Evolutionary conservation across 2,888 invertebrate genomes (phyloP), one percentile per base, ranked within the genome.

Genomic region (Lagria hirta): DNA sequence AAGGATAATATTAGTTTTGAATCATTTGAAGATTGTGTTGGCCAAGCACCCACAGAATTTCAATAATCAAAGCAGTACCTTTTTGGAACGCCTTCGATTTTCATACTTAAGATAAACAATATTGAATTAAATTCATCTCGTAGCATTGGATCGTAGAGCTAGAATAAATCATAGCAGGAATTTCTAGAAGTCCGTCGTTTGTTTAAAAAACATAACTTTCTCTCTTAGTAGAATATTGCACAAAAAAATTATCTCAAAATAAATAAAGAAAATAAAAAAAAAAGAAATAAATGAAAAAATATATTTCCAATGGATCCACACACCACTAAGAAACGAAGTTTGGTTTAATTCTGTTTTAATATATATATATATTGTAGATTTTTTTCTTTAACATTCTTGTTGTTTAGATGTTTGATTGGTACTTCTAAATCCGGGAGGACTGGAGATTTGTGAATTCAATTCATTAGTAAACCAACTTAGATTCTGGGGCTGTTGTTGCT

Each of bases 371-470:
- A n/a, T 17, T 30, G 18, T 30, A 7, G n/a, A 8, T 30, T 13
- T 30, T 30, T 7, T 17, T 18, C 3, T 14, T 10, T 64, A 71
- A 61, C 71, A 71, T 57, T 71, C 71, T 48, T 71, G 71, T 48
- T 69, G 68, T 57, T 70, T 70, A 42, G 69, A 65, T 22, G 66
- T 62, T 51, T 69, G 66, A 38, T 61, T 56, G 28, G 59, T 61
- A 48, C 63, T 65, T 58, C 72, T 62, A 60, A 73, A 73, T 24
- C 72, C 72, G 12, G 72, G 72, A 28, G 72, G 72, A 55, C 69
- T 71, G 28, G 69, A 65, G 43, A 72, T 70, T 51, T 70, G 70
- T 54, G 68, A 58, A 54, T 67, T 69, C 48, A 70, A 51, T 47
- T 71, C 71, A 48, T 53, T 63, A 44, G 64, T 59, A 52, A 67